Evolutionary conservation across 2,888 invertebrate species (phyloP).

Genomic region (Pachliopta kotzebuea): DNA sequence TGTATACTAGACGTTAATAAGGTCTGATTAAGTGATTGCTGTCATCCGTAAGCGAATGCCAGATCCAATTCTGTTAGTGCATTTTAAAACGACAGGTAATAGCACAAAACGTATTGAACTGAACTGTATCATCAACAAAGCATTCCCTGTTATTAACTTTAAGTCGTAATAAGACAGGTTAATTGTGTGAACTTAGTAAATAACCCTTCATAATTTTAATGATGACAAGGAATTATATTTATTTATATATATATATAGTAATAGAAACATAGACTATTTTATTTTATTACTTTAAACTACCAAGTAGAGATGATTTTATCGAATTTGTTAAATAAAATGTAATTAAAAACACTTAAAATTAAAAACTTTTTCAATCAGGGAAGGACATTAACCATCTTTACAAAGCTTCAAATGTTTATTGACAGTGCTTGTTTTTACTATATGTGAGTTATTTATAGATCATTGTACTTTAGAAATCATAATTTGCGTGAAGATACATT

Average conservation of each 20-base stretch:
- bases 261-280: too few relatives aligned
- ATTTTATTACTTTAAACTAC: too few relatives aligned
- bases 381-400: too few relatives aligned
- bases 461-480: neutral
- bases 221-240: neutral
- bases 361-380: too few relatives aligned
- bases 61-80: constrained; percentile 7
- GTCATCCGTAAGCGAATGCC: constrained; percentile 19
- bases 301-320: too few relatives aligned
- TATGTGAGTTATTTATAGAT: neutral
- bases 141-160: constrained; percentile 2
- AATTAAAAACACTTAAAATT: too few relatives aligned
- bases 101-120: neutral
- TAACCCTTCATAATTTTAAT: neutral
- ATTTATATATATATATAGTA: neutral
- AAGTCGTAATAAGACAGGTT: neutral
- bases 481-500: neutral
- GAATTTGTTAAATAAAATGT: too few relatives aligned
- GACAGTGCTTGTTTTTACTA: neutral
- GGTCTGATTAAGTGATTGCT: constrained; percentile 24
- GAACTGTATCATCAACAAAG: constrained; percentile 1
- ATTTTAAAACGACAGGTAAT: constrained; percentile 10
- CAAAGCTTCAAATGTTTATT: neutral
- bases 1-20: constrained; percentile 17
- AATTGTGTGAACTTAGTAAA: neutral